Percentiles rank a stretch among this genome's conserved stretches.
Conservation (phyloP, 2,888 invertebrate genomes). For the Odontocerum albicorne region DNA sequence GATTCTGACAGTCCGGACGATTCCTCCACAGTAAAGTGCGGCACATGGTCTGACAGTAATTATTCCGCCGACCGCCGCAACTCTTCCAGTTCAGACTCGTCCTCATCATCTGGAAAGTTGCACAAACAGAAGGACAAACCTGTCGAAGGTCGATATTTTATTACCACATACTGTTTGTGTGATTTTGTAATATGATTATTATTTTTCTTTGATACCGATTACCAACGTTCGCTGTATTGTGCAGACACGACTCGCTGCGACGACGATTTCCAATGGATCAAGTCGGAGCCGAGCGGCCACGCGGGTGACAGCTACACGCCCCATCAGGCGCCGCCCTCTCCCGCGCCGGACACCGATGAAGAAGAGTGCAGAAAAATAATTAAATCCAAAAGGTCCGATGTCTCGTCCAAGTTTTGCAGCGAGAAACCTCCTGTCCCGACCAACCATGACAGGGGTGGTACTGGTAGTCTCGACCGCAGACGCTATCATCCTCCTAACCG, state of each 20-base stretch:
- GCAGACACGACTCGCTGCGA: constrained; percentile 64
- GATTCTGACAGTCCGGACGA: constrained; percentile 64
- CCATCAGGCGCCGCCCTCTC: constrained; percentile 35
- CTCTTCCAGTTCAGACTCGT: constrained; percentile 42
- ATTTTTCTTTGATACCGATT: constrained; percentile 8
- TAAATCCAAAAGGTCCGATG: constrained; percentile 24
- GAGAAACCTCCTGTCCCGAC: constrained; percentile 34
- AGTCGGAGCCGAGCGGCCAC: constrained; percentile 40
- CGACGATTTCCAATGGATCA: constrained; percentile 71
- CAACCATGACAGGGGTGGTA: constrained; percentile 47
- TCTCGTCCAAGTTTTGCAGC: constrained; percentile 28
- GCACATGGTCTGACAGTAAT: constrained; percentile 52
- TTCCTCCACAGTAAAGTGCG: constrained; percentile 59
- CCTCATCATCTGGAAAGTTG: constrained; percentile 29
- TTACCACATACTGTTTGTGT: constrained; percentile 18
- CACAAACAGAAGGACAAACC: constrained; percentile 17
- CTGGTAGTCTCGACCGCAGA: constrained; percentile 60
- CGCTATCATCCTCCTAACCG: constrained; percentile 54
- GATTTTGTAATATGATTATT: background rate
- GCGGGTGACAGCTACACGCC: constrained; percentile 35
- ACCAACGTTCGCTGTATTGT: constrained; percentile 32
- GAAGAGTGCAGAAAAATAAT: constrained; percentile 25
- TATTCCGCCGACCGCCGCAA: constrained; percentile 47
- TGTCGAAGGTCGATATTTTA: constrained; percentile 28
- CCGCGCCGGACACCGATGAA: constrained; percentile 32